Base-by-base conservation (phyloP, 2,113 vertebrate genomes). In the Microcebus ravelobensis region DNA sequence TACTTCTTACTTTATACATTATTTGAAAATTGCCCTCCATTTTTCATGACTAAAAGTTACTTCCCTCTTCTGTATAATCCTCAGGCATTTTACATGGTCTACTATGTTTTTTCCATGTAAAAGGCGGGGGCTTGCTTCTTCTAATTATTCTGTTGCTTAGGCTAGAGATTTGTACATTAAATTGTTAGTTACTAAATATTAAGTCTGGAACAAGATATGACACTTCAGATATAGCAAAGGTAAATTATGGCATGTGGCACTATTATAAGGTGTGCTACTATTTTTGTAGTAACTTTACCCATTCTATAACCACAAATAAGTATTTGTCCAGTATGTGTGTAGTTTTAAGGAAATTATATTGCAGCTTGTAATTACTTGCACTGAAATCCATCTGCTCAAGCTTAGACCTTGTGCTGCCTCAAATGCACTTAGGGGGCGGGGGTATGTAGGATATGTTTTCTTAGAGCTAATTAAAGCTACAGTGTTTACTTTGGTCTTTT, bases 101-200 rank as follows among this genome's bases (percentile, higher is more conserved):
- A 45, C 52, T 94, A 36, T 89, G 45, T 92, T 67, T 90, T 74
- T 95, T 55, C 31, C 77, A 83, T 81, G 23, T 1, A 15, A 63
- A 71, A 93, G 87, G 11, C 17, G 27, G 36, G 36, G 5, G 17
- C 12, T 59, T 95, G 45, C 59, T 50, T 92, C 71, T 92, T 98
- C 88, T 91, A 97, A 97, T 92, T 86, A 90, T 96, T 96, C 83
- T 92, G 31, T 45, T 95, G 89, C 73, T 96, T 96, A 95, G 63
- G 80, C 83, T 95, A 87, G 84, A 93, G 91, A 96, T 98, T 97
- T 97, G 92, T 93, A 67, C 92, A 98, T 98, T 97, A 97, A 98
- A 98, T 98, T 99, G 98, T 96, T 98, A 96, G 98, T 99, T 99
- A 95, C 98, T 98, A 98, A 98, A 98, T 98, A 98, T 98, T 98